Conservation (phyloP, 2,113 vertebrate genomes). For the Ginglymostoma cirratum region DNA sequence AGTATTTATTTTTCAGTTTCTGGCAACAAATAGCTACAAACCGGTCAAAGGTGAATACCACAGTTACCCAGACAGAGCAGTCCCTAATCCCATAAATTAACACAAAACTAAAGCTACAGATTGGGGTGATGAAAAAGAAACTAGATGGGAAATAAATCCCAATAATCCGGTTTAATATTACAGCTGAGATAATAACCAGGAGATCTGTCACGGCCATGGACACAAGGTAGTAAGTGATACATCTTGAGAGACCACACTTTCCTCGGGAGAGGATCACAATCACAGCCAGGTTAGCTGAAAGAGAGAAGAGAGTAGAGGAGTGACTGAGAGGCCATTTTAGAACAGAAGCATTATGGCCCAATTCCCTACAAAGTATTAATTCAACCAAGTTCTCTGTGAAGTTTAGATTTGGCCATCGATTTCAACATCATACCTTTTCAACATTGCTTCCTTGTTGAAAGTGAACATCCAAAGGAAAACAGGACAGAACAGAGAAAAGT, state of each 20-base stretch:
- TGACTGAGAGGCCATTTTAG: no score
- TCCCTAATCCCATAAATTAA: background rate
- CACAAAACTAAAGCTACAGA: background rate
- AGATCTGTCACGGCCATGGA: background rate
- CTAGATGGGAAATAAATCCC: background rate
- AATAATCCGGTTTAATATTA: background rate
- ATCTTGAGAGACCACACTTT: background rate
- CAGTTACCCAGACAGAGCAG: background rate
- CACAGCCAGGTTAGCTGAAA: no score
- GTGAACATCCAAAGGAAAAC: no score
- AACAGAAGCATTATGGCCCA: no score
- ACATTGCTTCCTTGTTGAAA: no score
- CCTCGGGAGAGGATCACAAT: no score
- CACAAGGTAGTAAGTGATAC: background rate
- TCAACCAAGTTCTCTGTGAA: no score
- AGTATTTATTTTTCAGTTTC: background rate
- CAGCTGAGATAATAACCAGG: background rate
- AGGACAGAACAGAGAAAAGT: no score
- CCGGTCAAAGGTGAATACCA: background rate
- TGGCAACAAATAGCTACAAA: conserved; percentile 6
- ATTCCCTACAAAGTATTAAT: no score
- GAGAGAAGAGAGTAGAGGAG: no score
- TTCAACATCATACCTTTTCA: no score
- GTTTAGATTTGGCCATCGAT: no score
- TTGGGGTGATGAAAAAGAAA: background rate